A percentile compares a stretch with the other conserved stretches of the same genome.
These are phyloP conservation scores for Leptinotarsa rubiginosa DNA, from an alignment of 2,888 invertebrate genomes.

Conservation along the genomic window DNA sequence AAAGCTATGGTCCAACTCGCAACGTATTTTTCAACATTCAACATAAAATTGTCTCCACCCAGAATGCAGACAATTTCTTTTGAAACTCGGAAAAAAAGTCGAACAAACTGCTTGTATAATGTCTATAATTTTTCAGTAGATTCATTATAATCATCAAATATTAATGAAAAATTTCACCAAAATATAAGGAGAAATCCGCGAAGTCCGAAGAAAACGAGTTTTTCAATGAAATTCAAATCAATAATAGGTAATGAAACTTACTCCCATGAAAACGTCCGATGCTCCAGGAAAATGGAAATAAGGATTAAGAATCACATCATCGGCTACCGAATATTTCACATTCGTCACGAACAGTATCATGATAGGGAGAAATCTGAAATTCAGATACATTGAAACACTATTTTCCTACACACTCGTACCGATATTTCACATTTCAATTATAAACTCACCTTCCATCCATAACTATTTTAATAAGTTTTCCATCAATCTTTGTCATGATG, in stretches of 20 bases:
- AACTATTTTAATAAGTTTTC: background rate
- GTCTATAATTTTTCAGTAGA: too few relatives aligned
- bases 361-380: background rate
- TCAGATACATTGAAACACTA: background rate
- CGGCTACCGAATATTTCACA: constrained; percentile 1
- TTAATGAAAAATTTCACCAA: too few relatives aligned
- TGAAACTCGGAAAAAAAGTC: too few relatives aligned
- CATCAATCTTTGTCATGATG: background rate
- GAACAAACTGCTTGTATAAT: too few relatives aligned
- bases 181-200: too few relatives aligned
- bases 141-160: too few relatives aligned
- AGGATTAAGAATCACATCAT: constrained; percentile 37
- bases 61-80: too few relatives aligned
- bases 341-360: background rate
- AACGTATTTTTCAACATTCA: too few relatives aligned
- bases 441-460: background rate
- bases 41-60: too few relatives aligned
- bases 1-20: too few relatives aligned
- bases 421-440: background rate
- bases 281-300: constrained; percentile 52
- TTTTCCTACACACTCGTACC: background rate
- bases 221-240: too few relatives aligned
- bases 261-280: constrained; percentile 49
- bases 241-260: constrained; percentile 34
- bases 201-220: too few relatives aligned